Base-by-base conservation (phyloP, 2,113 vertebrate genomes). In the Coturnix japonica region DNA sequence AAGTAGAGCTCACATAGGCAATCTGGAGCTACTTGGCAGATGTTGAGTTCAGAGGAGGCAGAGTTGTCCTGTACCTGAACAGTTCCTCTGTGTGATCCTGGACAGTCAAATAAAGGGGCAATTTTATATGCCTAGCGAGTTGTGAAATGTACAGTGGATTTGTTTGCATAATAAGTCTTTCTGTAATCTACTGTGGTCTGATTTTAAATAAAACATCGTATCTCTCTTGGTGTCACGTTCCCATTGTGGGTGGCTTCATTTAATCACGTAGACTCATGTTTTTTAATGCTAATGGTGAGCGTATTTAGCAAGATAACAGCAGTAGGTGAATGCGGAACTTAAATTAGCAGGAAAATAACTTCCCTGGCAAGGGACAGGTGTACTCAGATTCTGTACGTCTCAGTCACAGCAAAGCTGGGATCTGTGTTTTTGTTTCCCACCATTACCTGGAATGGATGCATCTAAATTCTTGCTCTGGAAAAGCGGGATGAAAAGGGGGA, bases 141-240 rank as follows among this genome's bases (percentile, higher is more conserved):
- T 87, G 91, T 96, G 81, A 94, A 90, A 80, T 44, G 84, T 92
- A 89, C 96, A 96, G 94, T 95, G 94, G 91, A 94, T 93, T 94
- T 93, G 94, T 96, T 96, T 92, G 94, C 91, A 93, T 93, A 93
- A 90, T 35, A 73, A 93, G 91, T 93, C 60, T 95, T 93, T 95
- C 89, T 96, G 96, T 96, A 96, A 96, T 82, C 95, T 95, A 92
- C 89, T 91, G 94, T 96, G 92, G 90, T 96, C 92, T 96, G 95
- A 91, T 93, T 96, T 96, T 74, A 89, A 96, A 96, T 96, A 96
- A 96, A 96, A 93, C 91, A 93, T 89, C 75, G 12, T 94, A 87
- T 96, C 87, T 93, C 91, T 92, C 77, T 54, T 84, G 83, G 78
- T 76, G 75, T 31, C 2, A 1, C 39, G 66, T 76, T 54, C 37